Evolutionary conservation across 2,797 vertebrate genomes (phyloP).

Genomic region (Australoheros facetus): DNA sequence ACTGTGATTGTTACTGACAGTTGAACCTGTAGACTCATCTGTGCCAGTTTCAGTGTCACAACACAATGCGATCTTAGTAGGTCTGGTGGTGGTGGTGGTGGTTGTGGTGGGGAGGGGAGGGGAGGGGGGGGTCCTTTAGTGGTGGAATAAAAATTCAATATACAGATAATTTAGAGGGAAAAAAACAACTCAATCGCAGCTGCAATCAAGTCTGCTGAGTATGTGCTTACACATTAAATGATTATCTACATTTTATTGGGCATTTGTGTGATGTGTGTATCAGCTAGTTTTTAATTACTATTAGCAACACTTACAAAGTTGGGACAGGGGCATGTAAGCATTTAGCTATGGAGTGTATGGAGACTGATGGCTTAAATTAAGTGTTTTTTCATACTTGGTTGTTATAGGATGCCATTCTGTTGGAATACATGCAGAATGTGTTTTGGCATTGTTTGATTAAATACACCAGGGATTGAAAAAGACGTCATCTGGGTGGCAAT

Average conservation of each 20-base stretch:
- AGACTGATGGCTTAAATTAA: background rate
- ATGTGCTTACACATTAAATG: too few species aligned
- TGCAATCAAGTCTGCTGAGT: too few species aligned
- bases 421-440: background rate
- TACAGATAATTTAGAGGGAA: background rate
- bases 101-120: too few species aligned
- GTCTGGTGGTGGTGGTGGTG: background rate
- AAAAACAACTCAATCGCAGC: background rate
- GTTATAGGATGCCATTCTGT: background rate
- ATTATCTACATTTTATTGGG: too few species aligned
- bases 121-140: background rate
- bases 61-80: background rate
- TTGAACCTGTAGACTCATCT: constrained; percentile 54
- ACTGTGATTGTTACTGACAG: constrained; percentile 69
- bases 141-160: background rate
- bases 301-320: background rate
- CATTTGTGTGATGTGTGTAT: too few species aligned
- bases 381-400: background rate
- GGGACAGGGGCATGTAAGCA: background rate
- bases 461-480: background rate
- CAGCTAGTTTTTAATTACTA: too few species aligned
- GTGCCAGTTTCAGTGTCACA: constrained; percentile 32
- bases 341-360: background rate
- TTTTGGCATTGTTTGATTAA: background rate
- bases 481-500: background rate